These are phyloP conservation scores for Drosophila dives DNA, from an alignment of 2,888 invertebrate genomes.

Conservation along the genomic window DNA sequence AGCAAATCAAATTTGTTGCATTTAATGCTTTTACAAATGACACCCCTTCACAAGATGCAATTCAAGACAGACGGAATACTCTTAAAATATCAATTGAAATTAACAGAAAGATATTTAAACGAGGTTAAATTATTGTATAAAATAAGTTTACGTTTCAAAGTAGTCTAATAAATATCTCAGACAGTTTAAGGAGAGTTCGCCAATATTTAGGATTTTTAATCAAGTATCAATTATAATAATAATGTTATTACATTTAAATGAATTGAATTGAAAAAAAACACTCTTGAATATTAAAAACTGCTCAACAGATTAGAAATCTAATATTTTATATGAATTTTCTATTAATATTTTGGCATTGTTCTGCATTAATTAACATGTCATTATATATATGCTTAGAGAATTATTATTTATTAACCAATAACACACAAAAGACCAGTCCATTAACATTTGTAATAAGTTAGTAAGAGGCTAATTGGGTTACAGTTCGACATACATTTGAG, in stretches of 20 bases:
- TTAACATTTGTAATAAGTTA: conserved; percentile 1
- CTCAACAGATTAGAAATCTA: not conserved
- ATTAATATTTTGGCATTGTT: too few species aligned
- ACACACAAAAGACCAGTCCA: not conserved
- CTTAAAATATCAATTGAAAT: not conserved
- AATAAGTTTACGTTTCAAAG: not conserved
- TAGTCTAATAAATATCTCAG: not conserved
- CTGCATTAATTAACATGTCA: too few species aligned
- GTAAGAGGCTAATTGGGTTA: conserved; percentile 61
- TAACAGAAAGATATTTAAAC: not conserved
- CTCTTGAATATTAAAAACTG: not conserved
- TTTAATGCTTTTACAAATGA: conserved; percentile 1
- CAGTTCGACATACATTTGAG: conserved; percentile 30
- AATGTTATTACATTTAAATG: not conserved
- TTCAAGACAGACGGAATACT: not conserved
- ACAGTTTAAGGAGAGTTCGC: not conserved
- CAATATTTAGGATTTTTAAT: not conserved
- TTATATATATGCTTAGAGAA: not conserved
- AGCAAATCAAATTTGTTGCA: conserved; percentile 32
- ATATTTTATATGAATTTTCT: not conserved
- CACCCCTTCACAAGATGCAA: not conserved
- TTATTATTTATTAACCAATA: not conserved
- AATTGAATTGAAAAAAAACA: not conserved
- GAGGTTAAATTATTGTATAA: not conserved
- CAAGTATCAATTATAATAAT: not conserved